Evolutionary conservation across 2,797 vertebrate genomes (phyloP).

Genomic region (Myioborus miniatus): DNA sequence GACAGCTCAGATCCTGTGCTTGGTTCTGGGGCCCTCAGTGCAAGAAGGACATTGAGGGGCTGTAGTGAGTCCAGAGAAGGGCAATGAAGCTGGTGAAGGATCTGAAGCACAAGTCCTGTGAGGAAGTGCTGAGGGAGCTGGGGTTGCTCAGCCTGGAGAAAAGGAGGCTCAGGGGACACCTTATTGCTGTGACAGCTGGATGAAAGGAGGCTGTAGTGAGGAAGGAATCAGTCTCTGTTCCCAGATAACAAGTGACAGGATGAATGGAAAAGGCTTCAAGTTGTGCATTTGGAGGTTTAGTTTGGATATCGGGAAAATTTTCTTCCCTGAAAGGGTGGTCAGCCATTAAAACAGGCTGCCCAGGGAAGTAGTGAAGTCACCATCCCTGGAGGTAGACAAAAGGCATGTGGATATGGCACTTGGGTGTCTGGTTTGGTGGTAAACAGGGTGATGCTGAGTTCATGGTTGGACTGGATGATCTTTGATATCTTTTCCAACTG

Average conservation of each 20-base stretch:
- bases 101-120: neutral
- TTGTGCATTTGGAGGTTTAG: neutral
- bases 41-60: neutral
- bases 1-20: accelerated
- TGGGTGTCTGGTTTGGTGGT: neutral
- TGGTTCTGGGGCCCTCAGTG: neutral
- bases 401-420: accelerated
- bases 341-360: neutral
- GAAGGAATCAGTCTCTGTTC: neutral
- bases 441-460: neutral
- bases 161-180: accelerated
- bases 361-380: neutral
- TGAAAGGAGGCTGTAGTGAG: neutral
- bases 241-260: neutral
- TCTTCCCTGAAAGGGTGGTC: neutral
- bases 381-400: neutral
- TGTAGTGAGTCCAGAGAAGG: neutral
- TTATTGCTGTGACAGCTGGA: neutral
- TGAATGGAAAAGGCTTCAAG: neutral
- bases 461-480: neutral
- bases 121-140: neutral
- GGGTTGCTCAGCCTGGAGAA: neutral
- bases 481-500: neutral
- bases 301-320: neutral
- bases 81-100: neutral